Evolutionary conservation across 2,888 invertebrate genomes (phyloP).

Genomic region (Myopa tessellatipennis): DNA sequence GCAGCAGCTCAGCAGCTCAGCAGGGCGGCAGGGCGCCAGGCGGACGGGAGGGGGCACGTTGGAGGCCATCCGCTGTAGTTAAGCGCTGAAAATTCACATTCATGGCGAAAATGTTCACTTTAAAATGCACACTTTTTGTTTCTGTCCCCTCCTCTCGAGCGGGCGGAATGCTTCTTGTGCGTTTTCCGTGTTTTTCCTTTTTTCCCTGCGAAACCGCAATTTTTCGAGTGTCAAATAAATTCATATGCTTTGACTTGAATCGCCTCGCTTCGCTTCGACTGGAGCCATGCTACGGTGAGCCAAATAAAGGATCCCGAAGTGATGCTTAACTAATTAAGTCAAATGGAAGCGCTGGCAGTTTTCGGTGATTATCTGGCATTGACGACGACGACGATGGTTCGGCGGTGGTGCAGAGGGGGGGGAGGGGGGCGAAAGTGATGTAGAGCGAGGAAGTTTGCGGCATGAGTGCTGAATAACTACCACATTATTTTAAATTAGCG

Average conservation of each 20-base stretch:
- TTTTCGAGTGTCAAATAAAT: constrained; percentile 66
- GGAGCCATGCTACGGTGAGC: constrained; percentile 32
- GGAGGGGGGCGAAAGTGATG: not conserved
- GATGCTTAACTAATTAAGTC: constrained; percentile 62
- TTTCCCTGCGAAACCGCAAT: constrained; percentile 58
- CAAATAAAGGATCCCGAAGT: constrained; percentile 8
- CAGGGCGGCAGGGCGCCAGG: not conserved
- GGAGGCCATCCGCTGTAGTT: not conserved
- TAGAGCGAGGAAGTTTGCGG: not conserved
- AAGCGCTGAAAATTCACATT: constrained; percentile 22
- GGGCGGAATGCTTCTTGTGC: not conserved
- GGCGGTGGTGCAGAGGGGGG: not conserved
- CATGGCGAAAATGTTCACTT: constrained; percentile 25
- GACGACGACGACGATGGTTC: not conserved
- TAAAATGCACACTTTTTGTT: constrained; percentile 14
- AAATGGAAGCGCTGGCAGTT: constrained; percentile 53
- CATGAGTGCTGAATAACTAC: not conserved
- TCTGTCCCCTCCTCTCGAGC: not conserved
- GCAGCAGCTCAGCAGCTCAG: not conserved
- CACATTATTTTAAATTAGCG: constrained; percentile 22
- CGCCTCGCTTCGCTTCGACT: constrained; percentile 21
- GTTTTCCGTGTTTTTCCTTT: constrained; percentile 54
- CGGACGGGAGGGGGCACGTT: not conserved
- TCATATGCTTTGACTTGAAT: constrained; percentile 53
- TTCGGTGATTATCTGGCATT: constrained; percentile 36